phyloP scores from a whole-genome alignment of 1,140 invertebrate species.

The Procambarus virginalis region DNA sequence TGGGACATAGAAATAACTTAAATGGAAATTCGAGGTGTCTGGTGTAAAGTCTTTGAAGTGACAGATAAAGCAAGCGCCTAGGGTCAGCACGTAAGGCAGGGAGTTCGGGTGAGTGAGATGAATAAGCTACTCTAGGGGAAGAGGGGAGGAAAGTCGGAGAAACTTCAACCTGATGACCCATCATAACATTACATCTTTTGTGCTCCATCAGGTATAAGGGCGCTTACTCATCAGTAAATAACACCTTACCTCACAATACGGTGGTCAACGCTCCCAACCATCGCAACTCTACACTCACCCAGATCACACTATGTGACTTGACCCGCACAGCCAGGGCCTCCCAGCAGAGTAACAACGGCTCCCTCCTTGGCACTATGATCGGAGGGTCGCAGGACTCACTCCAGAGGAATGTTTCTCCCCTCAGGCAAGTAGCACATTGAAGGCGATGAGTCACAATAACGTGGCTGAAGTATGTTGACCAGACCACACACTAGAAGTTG shows the following conservation, averaged over 20 bases:
- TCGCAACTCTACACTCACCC: conserved; percentile 56
- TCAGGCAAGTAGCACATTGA: conserved; percentile 33
- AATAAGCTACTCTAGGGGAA: no score
- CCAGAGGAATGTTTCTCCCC: conserved; percentile 50
- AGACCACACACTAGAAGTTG: no score
- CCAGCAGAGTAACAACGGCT: conserved; percentile 44
- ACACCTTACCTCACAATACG: conserved; percentile 60
- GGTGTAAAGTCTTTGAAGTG: no score
- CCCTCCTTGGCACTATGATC: conserved; percentile 16
- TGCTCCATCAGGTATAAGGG: conserved; percentile 47
- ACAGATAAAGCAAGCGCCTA: no score
- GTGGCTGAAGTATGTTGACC: no score
- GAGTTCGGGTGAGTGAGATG: no score
- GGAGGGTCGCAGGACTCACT: conserved; percentile 52
- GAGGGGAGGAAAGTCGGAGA: no score
- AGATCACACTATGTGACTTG: conserved; percentile 61
- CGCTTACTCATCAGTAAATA: conserved; percentile 57
- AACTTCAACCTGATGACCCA: not conserved
- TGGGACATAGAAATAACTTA: no score
- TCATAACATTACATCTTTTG: not conserved
- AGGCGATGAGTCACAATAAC: no score
- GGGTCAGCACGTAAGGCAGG: no score
- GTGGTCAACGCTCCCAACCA: conserved; percentile 56
- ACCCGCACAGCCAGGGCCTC: conserved; percentile 20
- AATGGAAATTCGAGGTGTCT: no score